Conservation (phyloP, 2,113 vertebrate genomes). For the Neotragus moschatus region DNA sequence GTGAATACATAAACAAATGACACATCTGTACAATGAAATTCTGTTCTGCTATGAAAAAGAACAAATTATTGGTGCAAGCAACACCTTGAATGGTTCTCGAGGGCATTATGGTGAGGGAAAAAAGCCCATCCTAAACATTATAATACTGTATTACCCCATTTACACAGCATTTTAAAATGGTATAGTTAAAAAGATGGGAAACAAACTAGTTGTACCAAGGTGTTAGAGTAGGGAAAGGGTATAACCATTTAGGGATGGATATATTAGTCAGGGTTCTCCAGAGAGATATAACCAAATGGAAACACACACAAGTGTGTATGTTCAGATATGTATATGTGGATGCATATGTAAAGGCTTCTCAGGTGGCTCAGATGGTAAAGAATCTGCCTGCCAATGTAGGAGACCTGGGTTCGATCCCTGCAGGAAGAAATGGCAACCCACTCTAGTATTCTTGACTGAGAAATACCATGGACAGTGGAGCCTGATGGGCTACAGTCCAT, state of each 20-base stretch:
- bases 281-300: not conserved
- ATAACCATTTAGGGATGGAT: not conserved
- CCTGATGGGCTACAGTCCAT: not conserved
- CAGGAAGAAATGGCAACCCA: not conserved
- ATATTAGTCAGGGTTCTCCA: not conserved
- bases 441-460: not conserved
- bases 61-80: not conserved
- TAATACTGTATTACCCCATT: not conserved
- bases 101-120: not conserved
- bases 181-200: not conserved
- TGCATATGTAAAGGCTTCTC: not conserved
- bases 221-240: not conserved
- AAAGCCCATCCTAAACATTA: not conserved
- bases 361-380: not conserved
- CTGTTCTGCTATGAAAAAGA: not conserved
- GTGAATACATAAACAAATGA: not conserved
- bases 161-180: not conserved
- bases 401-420: not conserved
- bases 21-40: not conserved
- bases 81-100: not conserved
- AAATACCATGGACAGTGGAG: not conserved
- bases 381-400: not conserved
- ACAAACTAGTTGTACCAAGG: not conserved
- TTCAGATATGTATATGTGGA: not conserved
- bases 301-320: not conserved